Percentiles rank a stretch among this genome's conserved stretches.
These are phyloP conservation scores for Rhegmatorhina hoffmannsi DNA, from an alignment of 2,113 vertebrate genomes.

Conservation along the genomic window DNA sequence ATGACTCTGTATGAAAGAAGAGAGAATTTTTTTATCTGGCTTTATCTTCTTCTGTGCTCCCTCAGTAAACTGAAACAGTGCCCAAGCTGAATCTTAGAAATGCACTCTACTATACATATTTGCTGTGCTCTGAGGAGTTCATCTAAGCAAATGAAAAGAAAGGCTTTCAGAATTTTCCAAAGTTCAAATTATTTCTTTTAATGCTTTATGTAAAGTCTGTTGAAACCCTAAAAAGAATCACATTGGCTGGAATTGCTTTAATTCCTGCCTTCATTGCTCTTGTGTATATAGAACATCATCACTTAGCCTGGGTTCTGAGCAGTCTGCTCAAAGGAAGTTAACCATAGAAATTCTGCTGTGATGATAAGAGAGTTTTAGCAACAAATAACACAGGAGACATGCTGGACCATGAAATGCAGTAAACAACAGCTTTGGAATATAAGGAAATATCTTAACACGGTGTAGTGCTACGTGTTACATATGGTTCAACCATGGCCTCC, in stretches of 20 bases:
- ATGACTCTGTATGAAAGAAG: neutral
- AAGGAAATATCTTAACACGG: neutral
- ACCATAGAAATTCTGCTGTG: neutral
- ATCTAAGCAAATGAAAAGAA: neutral
- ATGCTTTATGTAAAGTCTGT: neutral
- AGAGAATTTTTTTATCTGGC: neutral
- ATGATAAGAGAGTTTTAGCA: neutral
- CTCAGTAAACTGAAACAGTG: neutral
- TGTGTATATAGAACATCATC: no score
- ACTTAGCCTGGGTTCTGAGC: neutral
- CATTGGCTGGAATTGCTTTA: neutral
- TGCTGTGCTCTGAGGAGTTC: neutral
- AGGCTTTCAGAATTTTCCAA: neutral
- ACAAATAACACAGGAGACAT: neutral
- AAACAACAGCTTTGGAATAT: neutral
- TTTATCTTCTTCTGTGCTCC: neutral
- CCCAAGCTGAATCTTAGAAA: neutral
- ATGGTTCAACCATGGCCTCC: rapidly evolving
- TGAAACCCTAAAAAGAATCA: neutral
- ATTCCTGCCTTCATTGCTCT: no score
- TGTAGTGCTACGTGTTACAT: neutral
- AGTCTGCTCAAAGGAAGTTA: neutral
- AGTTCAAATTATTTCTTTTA: neutral
- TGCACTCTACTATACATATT: neutral
- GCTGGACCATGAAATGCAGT: neutral